Base-by-base conservation (phyloP, 2,888 invertebrate genomes). In the Cataglyphis cursor region DNA sequence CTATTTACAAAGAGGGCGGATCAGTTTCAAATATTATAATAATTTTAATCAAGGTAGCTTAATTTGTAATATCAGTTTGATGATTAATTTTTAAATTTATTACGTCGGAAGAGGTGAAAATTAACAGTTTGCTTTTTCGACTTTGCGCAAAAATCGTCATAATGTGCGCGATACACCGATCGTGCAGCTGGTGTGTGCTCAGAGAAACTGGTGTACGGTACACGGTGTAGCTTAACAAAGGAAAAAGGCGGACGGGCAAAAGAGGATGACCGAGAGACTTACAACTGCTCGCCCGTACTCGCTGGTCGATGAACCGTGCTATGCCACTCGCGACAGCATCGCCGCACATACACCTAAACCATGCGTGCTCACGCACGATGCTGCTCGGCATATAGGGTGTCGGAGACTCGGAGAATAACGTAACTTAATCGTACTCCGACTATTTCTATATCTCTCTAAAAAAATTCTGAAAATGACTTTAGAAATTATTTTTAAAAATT, bases 251-350 rank as follows among this genome's bases (percentile, higher is more conserved):
- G 57, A 70, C 59, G 72, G 72, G 51, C 78, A 68, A 70, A 78
- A 78, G 78, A 78, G 72, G 78, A 78, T 78, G 78, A 78, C 78
- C 78, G 78, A 78, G 78, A 78, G 78, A 78, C 78, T 78, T 78
- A 78, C 72, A 78, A 78, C 78, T 31, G 72, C 70, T 78, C 78
- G 72, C 70, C 44, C 78, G 70, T 78, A 70, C 72, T 70, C 72
- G 72, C 86, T 92, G 92, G 92, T 92, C 92, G 90, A 91, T 92
- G 92, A 92, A 92, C 92, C 92, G 90, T 88, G 91, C 87, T 81
- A 84, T 83, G 84, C 87, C 88, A 88, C 92, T 87, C 92, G 92
- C 92, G 92, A 92, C 91, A 83, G 86, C 70, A 57, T 70, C 41
- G 72, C 78, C 68, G 41, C 76, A 68, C 57, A 51, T 51, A 78